phyloP scores from a whole-genome alignment of 1,140 invertebrate species.

The Yoshiicerus persimilis region DNA sequence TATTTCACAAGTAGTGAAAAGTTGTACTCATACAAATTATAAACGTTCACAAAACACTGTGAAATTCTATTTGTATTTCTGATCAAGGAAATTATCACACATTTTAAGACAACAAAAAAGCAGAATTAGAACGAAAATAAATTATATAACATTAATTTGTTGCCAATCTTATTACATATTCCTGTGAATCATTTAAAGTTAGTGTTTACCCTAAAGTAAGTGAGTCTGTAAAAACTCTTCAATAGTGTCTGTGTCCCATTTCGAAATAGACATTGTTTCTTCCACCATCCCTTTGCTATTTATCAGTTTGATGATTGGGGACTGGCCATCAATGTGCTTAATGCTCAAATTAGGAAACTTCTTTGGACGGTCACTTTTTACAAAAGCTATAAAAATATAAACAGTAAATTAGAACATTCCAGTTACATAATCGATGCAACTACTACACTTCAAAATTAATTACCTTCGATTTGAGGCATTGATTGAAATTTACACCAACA shows the following conservation, averaged over 20 bases:
- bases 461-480: conserved; percentile 52
- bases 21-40: no score
- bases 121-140: no score
- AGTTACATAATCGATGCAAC: neutral
- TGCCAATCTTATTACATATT: no score
- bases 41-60: no score
- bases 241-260: conserved; percentile 64
- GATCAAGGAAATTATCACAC: no score
- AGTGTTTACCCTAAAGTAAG: conserved; percentile 49
- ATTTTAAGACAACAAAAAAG: no score
- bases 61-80: no score
- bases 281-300: conserved; percentile 3
- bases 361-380: conserved; percentile 58
- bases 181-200: no score
- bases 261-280: conserved; percentile 61
- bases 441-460: neutral
- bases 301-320: conserved; percentile 9
- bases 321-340: neutral
- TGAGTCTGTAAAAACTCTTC: conserved; percentile 61
- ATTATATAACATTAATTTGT: no score
- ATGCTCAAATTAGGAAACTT: conserved; percentile 55
- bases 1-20: no score
- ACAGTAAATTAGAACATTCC: neutral
- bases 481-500: conserved; percentile 54
- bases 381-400: conserved; percentile 56